A percentile compares a stretch with the other conserved stretches of the same genome.
Evolutionary conservation across 2,113 vertebrate genomes (phyloP).

Genomic region (Eupsittula cactorum): DNA sequence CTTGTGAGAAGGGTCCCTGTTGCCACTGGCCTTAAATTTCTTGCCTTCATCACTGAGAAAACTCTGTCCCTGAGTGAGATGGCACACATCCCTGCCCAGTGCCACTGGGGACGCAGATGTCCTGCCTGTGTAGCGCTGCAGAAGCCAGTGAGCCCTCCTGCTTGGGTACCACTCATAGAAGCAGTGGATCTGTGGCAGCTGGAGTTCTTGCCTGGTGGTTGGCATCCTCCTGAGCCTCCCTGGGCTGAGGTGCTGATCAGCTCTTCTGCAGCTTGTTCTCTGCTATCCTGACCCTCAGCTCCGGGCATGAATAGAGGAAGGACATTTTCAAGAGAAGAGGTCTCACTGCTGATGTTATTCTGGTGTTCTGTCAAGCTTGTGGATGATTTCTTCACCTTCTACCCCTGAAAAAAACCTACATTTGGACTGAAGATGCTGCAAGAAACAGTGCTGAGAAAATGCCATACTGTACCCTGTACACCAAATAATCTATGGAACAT

Average conservation of each 20-base stretch:
- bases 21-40: not conserved
- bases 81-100: rapidly evolving
- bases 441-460: not conserved
- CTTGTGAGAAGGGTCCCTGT: not conserved
- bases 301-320: not conserved
- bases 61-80: not conserved
- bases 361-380: not conserved
- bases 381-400: not conserved
- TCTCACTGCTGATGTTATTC: not conserved
- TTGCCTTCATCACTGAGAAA: not conserved
- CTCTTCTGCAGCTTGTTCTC: not conserved
- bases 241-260: not conserved
- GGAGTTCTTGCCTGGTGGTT: rapidly evolving
- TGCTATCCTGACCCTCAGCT: not conserved
- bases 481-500: not conserved
- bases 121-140: not conserved
- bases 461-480: not conserved
- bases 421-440: not conserved
- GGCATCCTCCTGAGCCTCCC: not conserved
- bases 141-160: not conserved
- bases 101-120: rapidly evolving
- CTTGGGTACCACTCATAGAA: rapidly evolving
- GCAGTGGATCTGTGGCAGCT: not conserved
- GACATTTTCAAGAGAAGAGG: not conserved
- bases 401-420: not conserved